Base-by-base conservation (phyloP, 2,888 invertebrate genomes). In the Amblyjoppa proteus region DNA sequence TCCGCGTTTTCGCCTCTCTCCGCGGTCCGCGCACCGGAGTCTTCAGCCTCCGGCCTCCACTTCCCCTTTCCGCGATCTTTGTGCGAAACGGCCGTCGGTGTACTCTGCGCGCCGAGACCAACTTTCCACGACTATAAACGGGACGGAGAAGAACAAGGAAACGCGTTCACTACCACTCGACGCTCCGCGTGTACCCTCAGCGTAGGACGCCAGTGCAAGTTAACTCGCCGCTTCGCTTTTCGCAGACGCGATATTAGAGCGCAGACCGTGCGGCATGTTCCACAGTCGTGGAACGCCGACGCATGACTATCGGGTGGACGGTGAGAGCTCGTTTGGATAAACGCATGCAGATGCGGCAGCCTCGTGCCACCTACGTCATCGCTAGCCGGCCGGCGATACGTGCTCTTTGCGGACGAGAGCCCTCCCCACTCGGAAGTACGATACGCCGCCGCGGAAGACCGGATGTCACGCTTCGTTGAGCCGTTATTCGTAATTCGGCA, bases 221-320 rank as follows among this genome's bases (percentile, higher is more conserved):
- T 25, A 13, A 31, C 28, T 61, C 3, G 64, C 31, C 2, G 34
- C 7, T 16, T 64, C 61, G 45, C 45, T 74, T 61, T 61, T 74
- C 45, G 61, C 74, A 7, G 74, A 45, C 45, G 16, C 31, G 51
- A n/a, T 45, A 20, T 58, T 61, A 61, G 11, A 31, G n/a, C n/a
- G 45, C n/a, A 28, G n/a, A 45, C 31, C 61, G 45, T 31, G 34
- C 16, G 6, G 64, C 31, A 0, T 20, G 41, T 45, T 45, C 31
- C 53, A 16, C 31, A 1, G 16, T 45, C 53, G 79, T 64, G 81
- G 64, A 78, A 78, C 84, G 79, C 51, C 79, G 81, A 84, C 84
- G 83, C 84, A 78, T 83, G 74, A 86, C 86, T 84, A 84, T 86
- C 61, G 38, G 38, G 25, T 0, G 58, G 11, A 58, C 58, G 58